Base-by-base conservation (phyloP, 2,113 vertebrate genomes). In the Hirundichthys speculiger region DNA sequence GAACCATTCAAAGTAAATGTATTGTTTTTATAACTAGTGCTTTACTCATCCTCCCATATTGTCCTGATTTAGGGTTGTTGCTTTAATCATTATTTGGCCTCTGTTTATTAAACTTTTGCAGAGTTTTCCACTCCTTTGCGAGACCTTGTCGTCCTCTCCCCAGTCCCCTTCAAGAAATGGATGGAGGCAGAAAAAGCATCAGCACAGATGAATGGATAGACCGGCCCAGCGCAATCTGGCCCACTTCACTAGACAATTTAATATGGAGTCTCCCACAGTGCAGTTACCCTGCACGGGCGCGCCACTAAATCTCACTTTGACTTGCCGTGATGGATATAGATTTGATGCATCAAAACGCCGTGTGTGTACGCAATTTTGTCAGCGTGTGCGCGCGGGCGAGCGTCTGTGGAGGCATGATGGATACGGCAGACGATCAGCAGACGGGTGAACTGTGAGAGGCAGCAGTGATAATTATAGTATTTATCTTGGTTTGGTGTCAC, bases 401-500 rank as follows among this genome's bases (percentile, higher is more conserved):
- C 69, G 79, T 66, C 63, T 82, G 75, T 82, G 69, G 59, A 45
- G 76, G 51, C 62, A 83, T 86, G 86, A 88, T 86, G 79, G 80
- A 88, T 89, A 79, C 22, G 73, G 57, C 69, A 86, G 80, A 40
- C 57, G 21, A 86, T 80, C 48, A 38, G 71, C 78, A 85, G 74
- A 72, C 54, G 72, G 79, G 69, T 89, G 84, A 86, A 70, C 72
- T 61, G 76, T 85, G 80, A 86, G 75, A 86, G 74, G 82, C 86
- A 80, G 74, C 48, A 64, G 70, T 64, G 74, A 77, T 88, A 85
- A 88, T 89, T 85, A 85, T 65, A 74, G 86, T 81, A 89, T 90
- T 90, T 86, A 89, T 89, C 89, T 87, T 79, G 77, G 82, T 89
- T 84, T 81, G 68, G 82, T 87, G 85, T 86, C 85, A 89, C 55